Conservation (phyloP, 2,113 vertebrate genomes). For the Hassar affinis region DNA sequence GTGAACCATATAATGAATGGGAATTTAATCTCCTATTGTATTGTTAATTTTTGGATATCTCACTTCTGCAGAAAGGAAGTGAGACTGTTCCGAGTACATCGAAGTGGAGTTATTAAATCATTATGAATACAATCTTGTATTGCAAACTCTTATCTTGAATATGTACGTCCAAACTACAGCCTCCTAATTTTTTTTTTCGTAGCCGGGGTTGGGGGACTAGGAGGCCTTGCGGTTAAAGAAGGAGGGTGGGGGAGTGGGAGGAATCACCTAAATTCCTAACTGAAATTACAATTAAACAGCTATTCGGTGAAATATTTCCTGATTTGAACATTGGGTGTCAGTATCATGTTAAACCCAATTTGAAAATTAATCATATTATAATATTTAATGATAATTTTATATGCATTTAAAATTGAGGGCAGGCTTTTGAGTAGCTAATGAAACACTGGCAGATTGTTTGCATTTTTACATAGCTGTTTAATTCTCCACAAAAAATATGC, state of each 20-base stretch:
- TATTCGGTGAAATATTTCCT: not conserved
- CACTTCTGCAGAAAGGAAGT: not conserved
- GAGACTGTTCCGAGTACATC: not conserved
- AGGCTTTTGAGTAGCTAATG: not conserved
- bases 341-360: not conserved
- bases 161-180: not conserved
- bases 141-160: not conserved
- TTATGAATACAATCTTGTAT: not conserved
- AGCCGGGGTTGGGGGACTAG: no score
- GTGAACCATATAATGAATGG: constrained; percentile 7
- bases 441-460: not conserved
- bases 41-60: not conserved
- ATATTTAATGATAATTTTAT: not conserved
- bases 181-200: not conserved
- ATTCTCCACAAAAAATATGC: not conserved
- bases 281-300: no score
- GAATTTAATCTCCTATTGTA: constrained; percentile 25
- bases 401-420: not conserved
- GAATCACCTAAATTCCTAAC: no score
- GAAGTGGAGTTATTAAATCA: not conserved
- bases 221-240: no score
- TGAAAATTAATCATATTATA: not conserved
- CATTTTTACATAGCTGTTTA: not conserved
- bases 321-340: not conserved
- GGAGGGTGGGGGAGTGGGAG: no score